These are phyloP conservation scores for Chymomyza fuscimana DNA, from an alignment of 2,888 invertebrate genomes.

Conservation along the genomic window DNA sequence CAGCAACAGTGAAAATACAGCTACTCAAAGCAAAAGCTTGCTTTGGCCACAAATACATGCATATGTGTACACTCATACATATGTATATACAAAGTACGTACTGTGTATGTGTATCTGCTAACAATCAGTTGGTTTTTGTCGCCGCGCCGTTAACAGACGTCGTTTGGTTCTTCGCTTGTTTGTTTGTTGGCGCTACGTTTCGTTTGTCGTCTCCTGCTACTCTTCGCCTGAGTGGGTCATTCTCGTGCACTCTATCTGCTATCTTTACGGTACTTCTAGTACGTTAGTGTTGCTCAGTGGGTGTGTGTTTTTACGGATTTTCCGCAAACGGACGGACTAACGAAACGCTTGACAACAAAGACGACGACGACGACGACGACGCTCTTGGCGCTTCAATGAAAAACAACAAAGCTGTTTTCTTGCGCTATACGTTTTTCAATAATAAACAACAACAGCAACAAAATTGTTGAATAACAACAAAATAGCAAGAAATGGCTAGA, in stretches of 20 bases:
- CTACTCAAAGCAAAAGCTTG: not conserved
- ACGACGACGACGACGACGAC: conserved; percentile 8
- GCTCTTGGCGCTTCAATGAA: not conserved
- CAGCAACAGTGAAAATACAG: not conserved
- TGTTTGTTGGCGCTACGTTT: not conserved
- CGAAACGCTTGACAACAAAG: conserved; percentile 14
- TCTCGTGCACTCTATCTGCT: not conserved
- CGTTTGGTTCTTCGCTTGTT: conserved; percentile 4
- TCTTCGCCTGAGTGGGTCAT: not conserved
- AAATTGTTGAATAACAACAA: conserved; percentile 45
- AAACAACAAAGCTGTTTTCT: conserved; percentile 26
- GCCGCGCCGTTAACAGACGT: not conserved
- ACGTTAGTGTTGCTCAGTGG: conserved; percentile 11
- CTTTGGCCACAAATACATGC: not conserved
- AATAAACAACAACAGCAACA: conserved; percentile 27
- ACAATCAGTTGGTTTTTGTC: conserved; percentile 2
- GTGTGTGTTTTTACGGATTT: conserved; percentile 10
- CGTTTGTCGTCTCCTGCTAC: not conserved
- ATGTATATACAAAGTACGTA: not conserved
- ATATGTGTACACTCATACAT: not conserved
- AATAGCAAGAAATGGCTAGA: conserved; percentile 21
- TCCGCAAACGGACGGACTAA: not conserved
- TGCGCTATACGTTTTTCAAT: conserved; percentile 38
- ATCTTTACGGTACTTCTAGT: not conserved
- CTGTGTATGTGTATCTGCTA: not conserved